Conservation (phyloP, 2,888 invertebrate genomes). For the Lepidocyrtinus sp. region DNA sequence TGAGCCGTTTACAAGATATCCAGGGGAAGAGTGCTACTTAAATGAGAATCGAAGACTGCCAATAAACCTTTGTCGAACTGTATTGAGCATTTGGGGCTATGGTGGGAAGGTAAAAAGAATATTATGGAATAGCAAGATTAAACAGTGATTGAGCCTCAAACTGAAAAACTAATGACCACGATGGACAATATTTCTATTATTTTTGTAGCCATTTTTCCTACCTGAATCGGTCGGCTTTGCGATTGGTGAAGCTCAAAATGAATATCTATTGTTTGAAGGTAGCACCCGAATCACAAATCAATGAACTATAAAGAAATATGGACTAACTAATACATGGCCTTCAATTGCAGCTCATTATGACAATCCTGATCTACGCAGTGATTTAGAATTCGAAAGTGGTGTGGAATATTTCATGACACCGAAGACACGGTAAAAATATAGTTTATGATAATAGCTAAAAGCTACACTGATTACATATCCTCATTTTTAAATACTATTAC, state of each 20-base stretch:
- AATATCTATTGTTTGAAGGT: conserved; percentile 30
- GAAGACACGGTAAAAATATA: conserved; percentile 13
- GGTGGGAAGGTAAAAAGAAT: conserved; percentile 38
- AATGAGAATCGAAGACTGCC: conserved; percentile 17
- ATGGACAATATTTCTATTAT: background rate
- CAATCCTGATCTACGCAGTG: conserved; percentile 20
- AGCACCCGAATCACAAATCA: background rate
- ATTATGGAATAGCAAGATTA: no score
- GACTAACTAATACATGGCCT: background rate
- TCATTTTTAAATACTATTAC: background rate
- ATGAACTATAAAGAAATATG: no score
- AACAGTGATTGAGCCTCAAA: background rate
- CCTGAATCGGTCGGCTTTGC: conserved; percentile 43
- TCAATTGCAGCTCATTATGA: conserved; percentile 14
- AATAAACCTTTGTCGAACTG: conserved; percentile 16
- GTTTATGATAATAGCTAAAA: background rate
- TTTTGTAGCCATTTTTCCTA: conserved; percentile 25
- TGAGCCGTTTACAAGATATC: conserved; percentile 20
- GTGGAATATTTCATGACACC: conserved; percentile 34
- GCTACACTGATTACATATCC: background rate
- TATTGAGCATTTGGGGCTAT: conserved; percentile 27
- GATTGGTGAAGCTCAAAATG: conserved; percentile 22
- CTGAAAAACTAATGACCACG: background rate
- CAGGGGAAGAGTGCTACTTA: conserved; percentile 36
- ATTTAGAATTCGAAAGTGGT: conserved; percentile 20